A percentile compares a stretch with the other conserved stretches of the same genome.
Conservation (phyloP, 2,113 vertebrate species). For the Sylvia atricapilla region DNA sequence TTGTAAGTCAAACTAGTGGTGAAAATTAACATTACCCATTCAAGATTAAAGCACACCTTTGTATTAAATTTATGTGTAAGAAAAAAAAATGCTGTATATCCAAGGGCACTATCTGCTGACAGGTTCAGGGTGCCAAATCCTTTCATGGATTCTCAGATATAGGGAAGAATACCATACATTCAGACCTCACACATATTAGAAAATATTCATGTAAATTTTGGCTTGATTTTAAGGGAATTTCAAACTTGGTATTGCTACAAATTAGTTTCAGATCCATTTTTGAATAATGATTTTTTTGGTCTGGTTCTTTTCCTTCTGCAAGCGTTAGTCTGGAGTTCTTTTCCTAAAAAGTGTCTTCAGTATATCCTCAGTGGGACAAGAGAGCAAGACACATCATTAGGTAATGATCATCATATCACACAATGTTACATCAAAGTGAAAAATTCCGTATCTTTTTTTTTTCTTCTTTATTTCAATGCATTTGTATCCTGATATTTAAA, state of each 20-base stretch:
- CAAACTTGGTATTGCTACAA: background rate
- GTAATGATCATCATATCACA: rapidly evolving
- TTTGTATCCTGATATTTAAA: background rate
- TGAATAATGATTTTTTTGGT: background rate
- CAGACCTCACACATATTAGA: background rate
- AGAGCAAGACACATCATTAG: background rate
- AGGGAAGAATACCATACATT: background rate
- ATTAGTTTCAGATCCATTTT: background rate
- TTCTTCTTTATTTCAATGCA: background rate
- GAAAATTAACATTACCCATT: constrained; percentile 18
- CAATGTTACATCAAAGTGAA: background rate
- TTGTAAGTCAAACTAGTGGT: background rate
- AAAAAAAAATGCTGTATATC: background rate
- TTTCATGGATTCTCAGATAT: background rate
- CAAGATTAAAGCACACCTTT: background rate
- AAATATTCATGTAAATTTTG: background rate
- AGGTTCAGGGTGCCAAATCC: background rate
- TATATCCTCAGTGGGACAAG: background rate
- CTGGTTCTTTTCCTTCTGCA: background rate
- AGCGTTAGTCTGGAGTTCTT: background rate
- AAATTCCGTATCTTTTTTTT: background rate
- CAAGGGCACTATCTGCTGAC: constrained; percentile 30
- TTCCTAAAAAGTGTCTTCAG: background rate
- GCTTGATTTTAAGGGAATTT: background rate
- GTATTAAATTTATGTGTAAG: background rate